Conservation (phyloP, 2,888 invertebrate species). For the Chalcosyrphus nemorum region DNA sequence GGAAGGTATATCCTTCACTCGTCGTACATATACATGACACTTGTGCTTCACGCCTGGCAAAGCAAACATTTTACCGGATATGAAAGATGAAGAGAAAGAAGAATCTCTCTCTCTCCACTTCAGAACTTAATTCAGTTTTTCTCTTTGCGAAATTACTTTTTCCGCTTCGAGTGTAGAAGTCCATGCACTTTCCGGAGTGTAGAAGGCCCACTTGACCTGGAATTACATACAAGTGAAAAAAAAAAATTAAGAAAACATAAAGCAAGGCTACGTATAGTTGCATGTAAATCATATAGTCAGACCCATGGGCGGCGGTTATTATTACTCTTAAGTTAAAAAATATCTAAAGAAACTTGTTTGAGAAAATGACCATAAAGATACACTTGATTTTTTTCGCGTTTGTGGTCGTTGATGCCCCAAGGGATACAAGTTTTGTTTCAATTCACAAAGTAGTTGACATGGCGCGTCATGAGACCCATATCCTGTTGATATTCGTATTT, state of each 20-base stretch:
- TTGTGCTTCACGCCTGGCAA: conserved; percentile 71
- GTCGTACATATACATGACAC: conserved; percentile 67
- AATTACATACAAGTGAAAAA: conserved; percentile 36
- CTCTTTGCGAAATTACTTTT: conserved; percentile 72
- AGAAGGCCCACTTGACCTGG: conserved; percentile 69
- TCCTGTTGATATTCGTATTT: neutral
- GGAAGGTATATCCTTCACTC: conserved; percentile 45
- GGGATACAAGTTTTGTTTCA: neutral
- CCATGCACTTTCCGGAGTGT: conserved; percentile 59
- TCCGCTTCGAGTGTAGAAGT: conserved; percentile 64
- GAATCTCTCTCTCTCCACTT: conserved; percentile 41
- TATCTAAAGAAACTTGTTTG: neutral
- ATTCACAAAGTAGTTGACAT: neutral
- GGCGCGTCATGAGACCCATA: neutral
- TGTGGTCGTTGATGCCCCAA: neutral
- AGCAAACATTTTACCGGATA: conserved; percentile 70
- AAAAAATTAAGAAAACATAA: conserved; percentile 4
- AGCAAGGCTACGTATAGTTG: conserved; percentile 13
- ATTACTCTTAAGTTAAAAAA: conserved; percentile 3
- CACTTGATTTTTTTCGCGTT: neutral
- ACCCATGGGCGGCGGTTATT: conserved; percentile 42
- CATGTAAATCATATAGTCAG: conserved; percentile 47
- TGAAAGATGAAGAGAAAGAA: conserved; percentile 42
- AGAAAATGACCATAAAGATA: neutral
- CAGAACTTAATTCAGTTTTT: conserved; percentile 69